Evolutionary conservation across 2,888 invertebrate species (phyloP).

Genomic region (Drosophila fungiperda): DNA sequence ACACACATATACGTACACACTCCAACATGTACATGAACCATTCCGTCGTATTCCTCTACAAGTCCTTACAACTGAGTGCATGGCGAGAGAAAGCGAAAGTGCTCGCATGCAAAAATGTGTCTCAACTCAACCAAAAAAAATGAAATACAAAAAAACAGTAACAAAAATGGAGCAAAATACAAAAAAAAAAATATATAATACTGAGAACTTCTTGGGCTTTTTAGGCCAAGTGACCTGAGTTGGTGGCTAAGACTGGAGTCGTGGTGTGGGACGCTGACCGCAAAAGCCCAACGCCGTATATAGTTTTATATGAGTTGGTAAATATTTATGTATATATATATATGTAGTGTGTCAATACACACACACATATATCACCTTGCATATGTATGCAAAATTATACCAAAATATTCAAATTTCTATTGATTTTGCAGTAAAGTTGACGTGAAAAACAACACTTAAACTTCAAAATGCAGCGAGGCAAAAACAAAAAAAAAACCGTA

Average conservation of each 20-base stretch:
- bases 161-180: slow-evolving; percentile 50
- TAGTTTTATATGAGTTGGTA: slow-evolving; percentile 55
- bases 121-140: slow-evolving; percentile 33
- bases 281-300: slow-evolving; percentile 64
- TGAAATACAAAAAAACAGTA: background rate
- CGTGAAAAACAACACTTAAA: slow-evolving; percentile 74
- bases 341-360: slow-evolving; percentile 6
- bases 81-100: slow-evolving; percentile 61
- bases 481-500: background rate
- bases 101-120: slow-evolving; percentile 70
- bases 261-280: slow-evolving; percentile 56
- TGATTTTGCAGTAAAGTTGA: slow-evolving; percentile 76
- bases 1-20: background rate
- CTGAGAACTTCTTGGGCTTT: slow-evolving; percentile 58
- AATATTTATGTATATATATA: slow-evolving; percentile 26
- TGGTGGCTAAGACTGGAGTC: slow-evolving; percentile 11
- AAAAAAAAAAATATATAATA: slow-evolving; percentile 49
- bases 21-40: slow-evolving; percentile 7
- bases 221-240: slow-evolving; percentile 71
- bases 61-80: slow-evolving; percentile 25
- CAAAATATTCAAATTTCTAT: slow-evolving; percentile 84
- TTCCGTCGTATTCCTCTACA: slow-evolving; percentile 31
- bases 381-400: slow-evolving; percentile 67
- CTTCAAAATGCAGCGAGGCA: slow-evolving; percentile 48
- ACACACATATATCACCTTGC: slow-evolving; percentile 18